Evolutionary conservation across 2,113 vertebrate genomes (phyloP).

Genomic region (Parotia lawesii): DNA sequence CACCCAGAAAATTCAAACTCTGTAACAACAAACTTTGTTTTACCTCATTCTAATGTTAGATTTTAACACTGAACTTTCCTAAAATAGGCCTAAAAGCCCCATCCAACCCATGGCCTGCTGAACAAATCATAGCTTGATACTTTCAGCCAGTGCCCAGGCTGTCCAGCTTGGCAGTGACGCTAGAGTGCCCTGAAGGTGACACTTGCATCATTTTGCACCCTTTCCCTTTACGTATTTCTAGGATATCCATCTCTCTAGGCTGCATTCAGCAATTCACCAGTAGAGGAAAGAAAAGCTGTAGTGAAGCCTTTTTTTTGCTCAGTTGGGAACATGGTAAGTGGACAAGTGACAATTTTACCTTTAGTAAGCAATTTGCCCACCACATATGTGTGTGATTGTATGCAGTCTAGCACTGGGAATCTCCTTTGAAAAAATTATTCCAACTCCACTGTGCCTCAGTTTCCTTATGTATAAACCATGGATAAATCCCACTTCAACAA

Average conservation of each 20-base stretch:
- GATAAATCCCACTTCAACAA: not conserved
- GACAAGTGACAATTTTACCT: not conserved
- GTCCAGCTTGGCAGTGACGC: not conserved
- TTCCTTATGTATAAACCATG: not conserved
- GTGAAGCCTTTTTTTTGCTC: not conserved
- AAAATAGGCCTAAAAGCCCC: not conserved
- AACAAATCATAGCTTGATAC: not conserved
- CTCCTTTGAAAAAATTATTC: not conserved
- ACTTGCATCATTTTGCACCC: not conserved
- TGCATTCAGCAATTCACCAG: not conserved
- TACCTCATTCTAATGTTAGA: not conserved
- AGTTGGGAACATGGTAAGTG: not conserved
- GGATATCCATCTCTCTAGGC: not conserved
- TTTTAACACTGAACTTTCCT: not conserved
- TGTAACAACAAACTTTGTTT: not conserved
- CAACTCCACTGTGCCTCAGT: not conserved
- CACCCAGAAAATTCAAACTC: not conserved
- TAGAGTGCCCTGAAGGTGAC: not conserved
- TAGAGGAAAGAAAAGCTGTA: not conserved
- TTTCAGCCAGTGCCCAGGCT: not conserved
- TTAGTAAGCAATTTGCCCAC: not conserved
- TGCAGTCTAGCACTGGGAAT: not conserved
- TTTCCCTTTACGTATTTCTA: not conserved
- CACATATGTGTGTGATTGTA: not conserved
- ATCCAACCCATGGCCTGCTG: not conserved